Percentiles rank a stretch among this genome's conserved stretches.
phyloP scores from a whole-genome alignment of 2,113 vertebrate species.

The Trogon surrucura region DNA sequence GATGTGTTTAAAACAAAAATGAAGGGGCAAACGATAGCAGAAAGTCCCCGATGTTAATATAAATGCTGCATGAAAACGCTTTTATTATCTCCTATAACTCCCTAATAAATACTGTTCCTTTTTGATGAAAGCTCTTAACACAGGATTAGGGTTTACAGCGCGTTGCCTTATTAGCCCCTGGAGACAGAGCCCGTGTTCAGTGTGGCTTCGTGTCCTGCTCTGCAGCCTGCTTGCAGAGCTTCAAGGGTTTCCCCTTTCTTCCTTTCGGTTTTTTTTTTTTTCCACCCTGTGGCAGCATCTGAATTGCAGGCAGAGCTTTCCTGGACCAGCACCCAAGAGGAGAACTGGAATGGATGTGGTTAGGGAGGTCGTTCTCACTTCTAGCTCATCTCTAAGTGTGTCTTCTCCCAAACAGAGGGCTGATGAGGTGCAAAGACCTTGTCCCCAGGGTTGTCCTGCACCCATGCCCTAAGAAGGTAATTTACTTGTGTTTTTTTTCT shows the following conservation, averaged over 20 bases:
- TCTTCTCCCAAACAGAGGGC: neutral
- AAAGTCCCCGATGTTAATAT: neutral
- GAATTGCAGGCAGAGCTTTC: neutral
- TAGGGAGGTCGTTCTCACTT: neutral
- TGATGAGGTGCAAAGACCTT: neutral
- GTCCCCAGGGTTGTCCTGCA: neutral
- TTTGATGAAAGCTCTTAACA: neutral
- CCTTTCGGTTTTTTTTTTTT: neutral
- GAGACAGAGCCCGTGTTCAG: neutral
- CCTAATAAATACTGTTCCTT: neutral
- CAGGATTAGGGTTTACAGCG: neutral
- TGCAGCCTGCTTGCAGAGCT: neutral
- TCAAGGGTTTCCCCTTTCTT: neutral
- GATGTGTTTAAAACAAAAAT: neutral
- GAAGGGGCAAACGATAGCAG: neutral
- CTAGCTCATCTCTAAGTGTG: accelerated
- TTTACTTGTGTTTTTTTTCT: neutral
- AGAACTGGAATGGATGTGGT: neutral
- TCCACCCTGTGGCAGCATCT: neutral
- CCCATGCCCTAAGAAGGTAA: neutral
- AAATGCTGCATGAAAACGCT: neutral
- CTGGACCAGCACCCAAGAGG: neutral
- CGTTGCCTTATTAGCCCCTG: neutral
- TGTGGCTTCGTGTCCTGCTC: neutral
- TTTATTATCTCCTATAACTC: neutral